A percentile compares a stretch with the other conserved stretches of the same genome.
Conservation (phyloP, 2,888 invertebrate genomes). For the Xiphydria camelus region DNA sequence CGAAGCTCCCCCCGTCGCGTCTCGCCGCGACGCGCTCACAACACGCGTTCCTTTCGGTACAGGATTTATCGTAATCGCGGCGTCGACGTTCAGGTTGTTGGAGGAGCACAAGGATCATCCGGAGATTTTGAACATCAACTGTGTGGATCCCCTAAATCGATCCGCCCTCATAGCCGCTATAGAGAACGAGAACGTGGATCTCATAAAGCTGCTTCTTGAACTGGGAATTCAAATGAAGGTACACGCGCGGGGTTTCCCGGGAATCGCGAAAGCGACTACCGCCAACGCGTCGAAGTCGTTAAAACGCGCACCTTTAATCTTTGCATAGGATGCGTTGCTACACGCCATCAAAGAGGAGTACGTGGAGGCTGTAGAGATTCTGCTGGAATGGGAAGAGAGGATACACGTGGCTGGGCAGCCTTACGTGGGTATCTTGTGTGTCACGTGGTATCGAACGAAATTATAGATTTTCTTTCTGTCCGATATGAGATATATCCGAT, state of each 20-base stretch:
- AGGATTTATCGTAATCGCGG: conserved; percentile 4
- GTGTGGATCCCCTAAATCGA: conserved; percentile 92
- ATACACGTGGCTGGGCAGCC: conserved; percentile 75
- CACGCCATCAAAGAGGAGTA: conserved; percentile 98
- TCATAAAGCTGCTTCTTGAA: conserved; percentile 81
- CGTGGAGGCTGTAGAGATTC: conserved; percentile 93
- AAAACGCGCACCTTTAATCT: neutral
- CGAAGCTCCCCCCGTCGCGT: neutral
- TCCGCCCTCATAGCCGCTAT: conserved; percentile 93
- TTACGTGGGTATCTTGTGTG: conserved; percentile 69
- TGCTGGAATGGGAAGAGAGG: conserved; percentile 88
- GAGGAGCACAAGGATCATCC: conserved; percentile 68
- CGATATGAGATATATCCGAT: too few species aligned
- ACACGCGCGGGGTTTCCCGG: conserved; percentile 30
- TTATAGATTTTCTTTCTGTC: too few species aligned
- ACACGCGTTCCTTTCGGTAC: neutral
- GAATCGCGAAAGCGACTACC: too few species aligned
- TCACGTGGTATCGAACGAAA: too few species aligned
- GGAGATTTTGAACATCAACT: conserved; percentile 85
- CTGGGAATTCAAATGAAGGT: conserved; percentile 85
- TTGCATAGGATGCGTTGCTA: conserved; percentile 77
- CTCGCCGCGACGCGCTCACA: neutral
- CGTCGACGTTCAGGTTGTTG: conserved; percentile 71
- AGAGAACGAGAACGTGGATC: conserved; percentile 95
- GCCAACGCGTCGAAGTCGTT: neutral